These are phyloP conservation scores for Amphipoea oculea DNA, from an alignment of 2,888 invertebrate genomes.

Conservation along the genomic window DNA sequence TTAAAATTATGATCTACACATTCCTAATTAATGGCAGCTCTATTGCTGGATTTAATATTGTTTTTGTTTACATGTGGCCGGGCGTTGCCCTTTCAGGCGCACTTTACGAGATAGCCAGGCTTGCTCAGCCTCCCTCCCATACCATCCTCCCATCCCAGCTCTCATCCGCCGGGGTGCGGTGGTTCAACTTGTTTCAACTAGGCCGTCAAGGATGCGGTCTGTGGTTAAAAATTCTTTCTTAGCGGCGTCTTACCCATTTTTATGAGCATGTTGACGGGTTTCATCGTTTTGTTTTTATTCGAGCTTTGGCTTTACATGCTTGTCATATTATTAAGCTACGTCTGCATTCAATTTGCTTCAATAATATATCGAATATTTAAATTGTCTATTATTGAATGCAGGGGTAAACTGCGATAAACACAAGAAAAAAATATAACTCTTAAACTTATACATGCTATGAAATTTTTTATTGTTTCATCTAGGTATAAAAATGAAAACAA, in stretches of 20 bases:
- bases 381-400: conserved; percentile 14
- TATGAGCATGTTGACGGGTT: conserved; percentile 41
- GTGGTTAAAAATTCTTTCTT: conserved; percentile 69
- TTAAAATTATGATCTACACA: conserved; percentile 39
- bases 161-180: conserved; percentile 60
- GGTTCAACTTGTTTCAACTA: conserved; percentile 72
- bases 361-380: conserved; percentile 10
- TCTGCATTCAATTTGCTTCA: conserved; percentile 8
- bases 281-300: conserved; percentile 25
- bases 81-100: conserved; percentile 69
- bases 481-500: conserved; percentile 18
- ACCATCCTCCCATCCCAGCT: conserved; percentile 48
- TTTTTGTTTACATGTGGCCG: conserved; percentile 71
- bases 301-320: background rate
- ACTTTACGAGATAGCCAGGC: conserved; percentile 61
- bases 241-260: conserved; percentile 48
- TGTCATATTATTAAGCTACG: conserved; percentile 1
- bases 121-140: conserved; percentile 47
- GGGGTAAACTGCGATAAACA: background rate
- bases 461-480: conserved; percentile 2
- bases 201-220: conserved; percentile 71
- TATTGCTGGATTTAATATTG: conserved; percentile 61
- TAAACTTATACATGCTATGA: background rate
- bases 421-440: conserved; percentile 7
- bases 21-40: conserved; percentile 41